Evolutionary conservation across 35 echinoderm and acorn worm species (phyloP).

Genomic region (Apostichopus parvimensis): DNA sequence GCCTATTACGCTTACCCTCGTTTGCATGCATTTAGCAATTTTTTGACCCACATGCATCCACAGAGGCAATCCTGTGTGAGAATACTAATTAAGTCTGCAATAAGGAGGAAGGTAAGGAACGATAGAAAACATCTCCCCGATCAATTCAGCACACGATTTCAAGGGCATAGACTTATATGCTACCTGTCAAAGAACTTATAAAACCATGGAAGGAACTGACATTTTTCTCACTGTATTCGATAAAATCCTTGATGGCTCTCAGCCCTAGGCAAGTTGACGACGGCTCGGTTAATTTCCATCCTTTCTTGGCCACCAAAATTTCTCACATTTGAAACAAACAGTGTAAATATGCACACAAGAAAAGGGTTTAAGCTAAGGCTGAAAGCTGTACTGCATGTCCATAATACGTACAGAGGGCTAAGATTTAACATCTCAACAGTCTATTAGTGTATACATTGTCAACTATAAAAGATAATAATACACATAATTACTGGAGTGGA

Average conservation of each 20-base stretch:
- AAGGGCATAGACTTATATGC: background rate
- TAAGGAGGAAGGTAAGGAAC: background rate
- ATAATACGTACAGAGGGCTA: no score
- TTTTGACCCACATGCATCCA: background rate
- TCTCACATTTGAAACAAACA: no score
- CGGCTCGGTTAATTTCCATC: background rate
- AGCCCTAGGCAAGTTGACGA: background rate
- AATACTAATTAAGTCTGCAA: background rate
- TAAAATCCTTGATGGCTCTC: background rate
- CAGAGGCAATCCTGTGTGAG: background rate
- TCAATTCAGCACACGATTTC: background rate
- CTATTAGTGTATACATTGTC: no score
- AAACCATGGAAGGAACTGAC: background rate
- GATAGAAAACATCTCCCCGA: background rate
- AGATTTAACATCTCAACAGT: no score
- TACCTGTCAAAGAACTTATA: background rate
- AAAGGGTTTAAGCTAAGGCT: no score
- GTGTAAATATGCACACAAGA: no score
- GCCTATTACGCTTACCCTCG: background rate
- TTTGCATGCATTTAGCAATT: background rate
- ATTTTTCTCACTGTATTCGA: background rate
- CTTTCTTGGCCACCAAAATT: background rate
- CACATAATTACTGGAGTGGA: no score
- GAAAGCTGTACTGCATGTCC: no score
- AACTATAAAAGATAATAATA: no score